Evolutionary conservation across 2,797 vertebrate species (phyloP).

Genomic region (Anguilla pacifica): DNA sequence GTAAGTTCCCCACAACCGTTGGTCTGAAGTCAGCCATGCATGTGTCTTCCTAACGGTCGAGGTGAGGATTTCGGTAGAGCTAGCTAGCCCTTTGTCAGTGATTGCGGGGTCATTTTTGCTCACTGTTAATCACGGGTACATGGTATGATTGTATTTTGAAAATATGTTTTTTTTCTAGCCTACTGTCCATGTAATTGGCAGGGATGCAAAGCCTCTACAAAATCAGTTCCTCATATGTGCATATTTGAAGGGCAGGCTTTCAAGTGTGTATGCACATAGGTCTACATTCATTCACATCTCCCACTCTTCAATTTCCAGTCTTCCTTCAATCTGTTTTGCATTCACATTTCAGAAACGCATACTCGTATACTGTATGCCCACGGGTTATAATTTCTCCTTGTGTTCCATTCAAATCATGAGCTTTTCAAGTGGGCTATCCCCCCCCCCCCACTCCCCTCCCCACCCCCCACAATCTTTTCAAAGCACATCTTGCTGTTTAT

Average conservation of each 20-base stretch:
- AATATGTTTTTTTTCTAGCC: constrained; percentile 42
- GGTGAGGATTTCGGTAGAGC: not conserved
- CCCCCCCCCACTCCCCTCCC: not conserved
- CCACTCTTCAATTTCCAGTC: constrained; percentile 25
- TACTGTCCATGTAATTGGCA: constrained; percentile 50
- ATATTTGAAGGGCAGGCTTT: constrained; percentile 45
- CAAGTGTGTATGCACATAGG: constrained; percentile 35
- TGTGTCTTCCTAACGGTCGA: not conserved
- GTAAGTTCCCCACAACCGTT: constrained; percentile 14
- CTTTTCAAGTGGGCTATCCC: constrained; percentile 14
- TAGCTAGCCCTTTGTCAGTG: not conserved
- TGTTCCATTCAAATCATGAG: constrained; percentile 31
- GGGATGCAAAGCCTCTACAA: constrained; percentile 47
- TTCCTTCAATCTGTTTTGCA: constrained; percentile 26
- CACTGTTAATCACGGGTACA: not conserved
- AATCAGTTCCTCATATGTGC: constrained; percentile 49
- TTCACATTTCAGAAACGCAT: constrained; percentile 35
- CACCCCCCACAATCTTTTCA: constrained; percentile 20
- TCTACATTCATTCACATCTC: constrained; percentile 29
- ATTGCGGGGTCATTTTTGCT: not conserved
- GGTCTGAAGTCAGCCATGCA: no score
- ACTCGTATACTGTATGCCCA: constrained; percentile 21
- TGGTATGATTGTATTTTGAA: constrained; percentile 44
- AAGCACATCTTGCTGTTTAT: constrained; percentile 19
- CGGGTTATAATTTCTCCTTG: constrained; percentile 30